A percentile compares a stretch with the other conserved stretches of the same genome.
phyloP scores from a whole-genome alignment of 2,797 vertebrate species.

The Falco berigora region DNA sequence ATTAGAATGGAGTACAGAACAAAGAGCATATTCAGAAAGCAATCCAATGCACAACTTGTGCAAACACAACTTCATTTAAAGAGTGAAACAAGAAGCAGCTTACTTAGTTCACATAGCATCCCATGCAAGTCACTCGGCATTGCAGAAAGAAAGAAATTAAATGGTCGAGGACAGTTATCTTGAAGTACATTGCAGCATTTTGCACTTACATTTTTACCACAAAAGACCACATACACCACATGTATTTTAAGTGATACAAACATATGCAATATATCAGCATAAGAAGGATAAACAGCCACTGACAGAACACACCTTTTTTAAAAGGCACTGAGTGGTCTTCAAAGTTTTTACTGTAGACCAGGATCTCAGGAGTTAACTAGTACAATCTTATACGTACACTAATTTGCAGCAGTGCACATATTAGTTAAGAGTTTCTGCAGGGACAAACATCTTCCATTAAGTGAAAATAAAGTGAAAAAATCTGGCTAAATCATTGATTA shows the following conservation, averaged over 20 bases:
- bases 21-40: constrained; percentile 24
- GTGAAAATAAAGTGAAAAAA: background rate
- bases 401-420: background rate
- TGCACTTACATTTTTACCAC: background rate
- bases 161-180: background rate
- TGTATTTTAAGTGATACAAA: background rate
- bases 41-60: constrained; percentile 1
- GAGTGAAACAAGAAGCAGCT: background rate
- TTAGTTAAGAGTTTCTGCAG: background rate
- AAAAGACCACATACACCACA: background rate
- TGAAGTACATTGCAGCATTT: background rate
- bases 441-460: background rate
- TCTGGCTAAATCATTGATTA: background rate
- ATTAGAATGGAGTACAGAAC: background rate
- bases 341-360: background rate
- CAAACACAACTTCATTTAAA: background rate
- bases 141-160: background rate
- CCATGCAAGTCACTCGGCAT: constrained; percentile 50
- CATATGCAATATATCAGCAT: background rate
- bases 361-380: background rate
- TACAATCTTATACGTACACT: background rate
- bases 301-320: background rate
- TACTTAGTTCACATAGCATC: constrained; percentile 16
- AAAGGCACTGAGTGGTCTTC: background rate
- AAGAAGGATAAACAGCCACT: background rate